Evolutionary conservation across 2,797 vertebrate species (phyloP), one percentile per base, ranked within the genome.

Genomic region (Amniataba percoides): DNA sequence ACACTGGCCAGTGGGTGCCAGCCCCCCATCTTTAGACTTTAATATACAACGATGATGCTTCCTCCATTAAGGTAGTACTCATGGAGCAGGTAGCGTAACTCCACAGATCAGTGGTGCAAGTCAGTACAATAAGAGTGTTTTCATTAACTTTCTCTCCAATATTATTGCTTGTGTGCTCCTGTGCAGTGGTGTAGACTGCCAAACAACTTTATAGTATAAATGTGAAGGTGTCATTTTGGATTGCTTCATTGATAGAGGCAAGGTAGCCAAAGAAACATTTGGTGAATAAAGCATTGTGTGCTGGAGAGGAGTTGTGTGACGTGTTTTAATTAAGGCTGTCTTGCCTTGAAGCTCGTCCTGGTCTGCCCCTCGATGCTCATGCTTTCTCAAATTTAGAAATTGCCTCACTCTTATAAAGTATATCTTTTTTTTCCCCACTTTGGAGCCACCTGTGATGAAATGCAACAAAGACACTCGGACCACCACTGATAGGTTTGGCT

Each of bases 401-500:
- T 23, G 40, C 51, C 49, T 64, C 19, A 67, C 45, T n/a, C 31
- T 76, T 82, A 62, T 18, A 43, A 78, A 69, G 48, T 40, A 12
- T 45, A 18, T 78, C 49, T 40, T 61, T 49, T 27, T 51, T 40
- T 42, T 57, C 65, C 61, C 27, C 71, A n/a, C n/a, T 85, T 82
- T 80, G 71, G 74, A 79, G 55, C 34, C 42, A 62, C 49, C 73
- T 63, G 59, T 81, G 42, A 79, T 52, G 71, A 81, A 86, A 85
- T 58, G 49, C 49, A 68, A 82, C 73, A 86, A 83, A 86, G 56
- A 78, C 34, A 18, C 82, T 68, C 58, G 36, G 31, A 43, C 74
- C 59, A 68, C 80, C 66, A 23, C 56, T 61, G 71, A 63, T 65
- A 62, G 58, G 52, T 82, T 85, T 88, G 88, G 80, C 85, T 79